These are phyloP conservation scores for Bufo gargarizans DNA, from an alignment of 2,113 vertebrate genomes.

Conservation along the genomic window DNA sequence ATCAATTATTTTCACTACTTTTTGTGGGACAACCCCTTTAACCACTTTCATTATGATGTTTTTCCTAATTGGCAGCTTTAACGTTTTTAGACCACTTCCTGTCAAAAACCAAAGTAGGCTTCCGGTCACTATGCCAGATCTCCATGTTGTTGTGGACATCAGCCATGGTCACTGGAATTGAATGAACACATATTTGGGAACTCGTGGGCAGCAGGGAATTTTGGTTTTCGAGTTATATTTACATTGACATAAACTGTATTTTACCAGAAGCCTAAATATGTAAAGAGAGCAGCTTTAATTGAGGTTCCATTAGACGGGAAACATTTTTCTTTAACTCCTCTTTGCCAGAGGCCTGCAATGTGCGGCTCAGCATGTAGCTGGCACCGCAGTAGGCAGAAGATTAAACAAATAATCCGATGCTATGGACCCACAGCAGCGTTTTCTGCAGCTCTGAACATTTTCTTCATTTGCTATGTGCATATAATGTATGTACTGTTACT, in stretches of 20 bases:
- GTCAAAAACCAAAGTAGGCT: too few species aligned
- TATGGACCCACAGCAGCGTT: constrained; percentile 19
- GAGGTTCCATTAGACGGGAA: neutral
- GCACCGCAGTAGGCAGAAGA: constrained; percentile 4
- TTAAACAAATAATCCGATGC: constrained; percentile 29
- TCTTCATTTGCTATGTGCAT: neutral
- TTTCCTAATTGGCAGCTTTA: too few species aligned
- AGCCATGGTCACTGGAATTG: too few species aligned
- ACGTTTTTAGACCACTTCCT: too few species aligned
- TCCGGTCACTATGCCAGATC: too few species aligned
- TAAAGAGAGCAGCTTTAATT: neutral
- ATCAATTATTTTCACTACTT: too few species aligned
- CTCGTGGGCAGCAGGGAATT: too few species aligned
- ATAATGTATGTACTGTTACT: neutral
- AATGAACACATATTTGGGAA: too few species aligned
- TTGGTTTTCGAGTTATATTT: neutral
- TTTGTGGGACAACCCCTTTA: too few species aligned
- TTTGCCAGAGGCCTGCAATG: constrained; percentile 37
- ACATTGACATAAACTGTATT: neutral
- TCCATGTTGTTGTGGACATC: too few species aligned
- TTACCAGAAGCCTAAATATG: neutral
- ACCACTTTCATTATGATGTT: too few species aligned
- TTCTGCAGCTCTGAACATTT: neutral
- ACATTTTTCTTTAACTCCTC: neutral
- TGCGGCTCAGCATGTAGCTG: constrained; percentile 22